These are phyloP conservation scores for Siderastrea radians DNA, from an alignment of 92 coral and sea anemone species.

Conservation along the genomic window DNA sequence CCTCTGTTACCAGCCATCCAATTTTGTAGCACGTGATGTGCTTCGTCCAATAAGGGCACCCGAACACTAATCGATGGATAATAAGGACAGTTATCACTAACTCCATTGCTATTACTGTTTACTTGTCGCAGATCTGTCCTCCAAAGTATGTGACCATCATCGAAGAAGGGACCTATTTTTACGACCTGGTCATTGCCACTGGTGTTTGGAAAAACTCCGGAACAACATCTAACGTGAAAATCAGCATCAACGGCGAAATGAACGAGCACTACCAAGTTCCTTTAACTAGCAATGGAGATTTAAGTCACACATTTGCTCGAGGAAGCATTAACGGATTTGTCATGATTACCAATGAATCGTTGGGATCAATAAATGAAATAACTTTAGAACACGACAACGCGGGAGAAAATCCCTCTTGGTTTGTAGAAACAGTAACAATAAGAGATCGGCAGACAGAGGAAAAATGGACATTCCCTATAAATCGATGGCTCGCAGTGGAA, in stretches of 20 bases:
- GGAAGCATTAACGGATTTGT: constrained; percentile 57
- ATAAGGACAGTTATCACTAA: not conserved
- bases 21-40: too few relatives aligned
- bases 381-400: constrained; percentile 62
- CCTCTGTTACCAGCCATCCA: too few relatives aligned
- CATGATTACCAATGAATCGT: constrained; percentile 12
- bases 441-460: constrained; percentile 37
- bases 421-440: constrained; percentile 49
- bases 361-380: constrained; percentile 49
- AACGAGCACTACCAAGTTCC: constrained; percentile 2
- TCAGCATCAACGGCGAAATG: constrained; percentile 2
- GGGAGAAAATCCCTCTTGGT: constrained; percentile 70
- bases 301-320: constrained; percentile 37
- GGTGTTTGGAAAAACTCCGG: constrained; percentile 46
- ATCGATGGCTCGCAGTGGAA: constrained; percentile 74
- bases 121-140: constrained; percentile 12
- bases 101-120: not conserved
- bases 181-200: constrained; percentile 47
- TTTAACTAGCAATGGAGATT: constrained; percentile 21
- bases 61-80: constrained; percentile 18
- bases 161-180: constrained; percentile 27
- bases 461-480: constrained; percentile 57
- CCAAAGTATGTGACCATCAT: constrained; percentile 10
- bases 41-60: not conserved
- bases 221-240: constrained; percentile 42